These are phyloP conservation scores for Drosophila leontia DNA, from an alignment of 1,140 invertebrate species.

Conservation along the genomic window DNA sequence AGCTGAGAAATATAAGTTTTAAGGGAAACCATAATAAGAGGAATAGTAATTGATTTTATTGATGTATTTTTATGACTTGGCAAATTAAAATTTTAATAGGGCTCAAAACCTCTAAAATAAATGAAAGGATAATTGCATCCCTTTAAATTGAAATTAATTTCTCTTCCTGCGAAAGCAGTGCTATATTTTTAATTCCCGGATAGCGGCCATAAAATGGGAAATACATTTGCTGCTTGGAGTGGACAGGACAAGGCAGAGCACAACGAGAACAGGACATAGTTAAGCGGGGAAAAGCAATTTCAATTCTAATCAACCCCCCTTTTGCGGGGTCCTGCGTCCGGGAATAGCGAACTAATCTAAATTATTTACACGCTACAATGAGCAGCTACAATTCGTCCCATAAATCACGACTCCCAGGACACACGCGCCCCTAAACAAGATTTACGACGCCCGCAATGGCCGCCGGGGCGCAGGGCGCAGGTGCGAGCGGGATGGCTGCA, in stretches of 20 bases:
- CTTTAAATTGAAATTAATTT: conserved; percentile 24
- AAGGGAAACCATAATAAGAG: too few relatives aligned
- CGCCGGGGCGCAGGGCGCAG: conserved; percentile 13
- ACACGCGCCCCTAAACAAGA: conserved; percentile 82
- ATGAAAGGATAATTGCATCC: conserved; percentile 11
- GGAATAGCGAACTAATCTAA: conserved; percentile 79
- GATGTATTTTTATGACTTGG: background rate
- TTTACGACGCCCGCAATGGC: conserved; percentile 69
- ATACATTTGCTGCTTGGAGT: conserved; percentile 32
- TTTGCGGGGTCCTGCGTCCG: conserved; percentile 11
- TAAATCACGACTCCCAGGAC: conserved; percentile 83
- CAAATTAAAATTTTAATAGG: background rate
- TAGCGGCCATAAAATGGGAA: conserved; percentile 44
- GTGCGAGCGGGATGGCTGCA: conserved; percentile 68
- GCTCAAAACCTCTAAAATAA: background rate
- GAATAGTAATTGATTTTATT: background rate
- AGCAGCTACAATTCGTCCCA: conserved; percentile 81
- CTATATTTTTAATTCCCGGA: conserved; percentile 32
- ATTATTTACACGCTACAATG: conserved; percentile 82
- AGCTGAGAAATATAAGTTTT: background rate
- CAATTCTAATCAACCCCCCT: conserved; percentile 63
- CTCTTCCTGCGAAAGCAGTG: background rate
- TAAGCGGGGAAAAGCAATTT: conserved; percentile 46
- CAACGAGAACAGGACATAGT: conserved; percentile 2
- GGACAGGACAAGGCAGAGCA: background rate